Base-by-base conservation (phyloP, 2,113 vertebrate species). In the Xyrauchen texanus region DNA sequence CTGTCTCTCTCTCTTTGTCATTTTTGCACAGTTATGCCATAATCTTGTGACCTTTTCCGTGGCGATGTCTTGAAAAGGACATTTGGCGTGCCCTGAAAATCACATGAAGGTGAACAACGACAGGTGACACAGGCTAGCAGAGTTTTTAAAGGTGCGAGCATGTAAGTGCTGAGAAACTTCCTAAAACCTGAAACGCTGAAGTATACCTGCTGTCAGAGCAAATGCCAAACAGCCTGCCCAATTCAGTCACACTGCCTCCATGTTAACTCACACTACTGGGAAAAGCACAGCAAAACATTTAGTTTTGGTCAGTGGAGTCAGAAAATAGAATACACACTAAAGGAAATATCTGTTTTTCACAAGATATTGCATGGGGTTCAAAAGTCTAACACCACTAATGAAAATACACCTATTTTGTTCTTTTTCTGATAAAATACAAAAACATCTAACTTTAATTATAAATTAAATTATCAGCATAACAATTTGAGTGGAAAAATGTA, bases 191-290 rank as follows among this genome's bases (percentile, higher is more conserved):
- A 69, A 69, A 58, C 12, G 45, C 16, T 77, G 16, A 52, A 8
- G 60, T 77, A 58, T 34, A 74, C 69, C 76, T 68, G 68, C 81
- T 78, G 81, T 78, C 76, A 78, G 71, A 15, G 55, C 76, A 82
- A 78, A 82, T 82, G 81, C 81, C 81, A 78, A 73, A 11, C 76
- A 53, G 47, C 8, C 76, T 78, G 63, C 69, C 78, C 42, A 68
- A 21, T 73, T 73, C 62, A 69, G 60, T 34, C 62, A 72, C 49
- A 55, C 68, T 15, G 60, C 10, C 12, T 51, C n/a, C 61, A 65
- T 8, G 8, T 53, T 49, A 71, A 51, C 13, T 15, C 58, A 12
- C 58, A 53, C 68, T 63, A 58, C 21, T 51, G 12, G 13, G 47
- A 70, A 44, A 49, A 15, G 55, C 21, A 68, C n/a, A 13, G 44